Evolutionary conservation across 2,113 vertebrate genomes (phyloP), one percentile per base, ranked within the genome.

Genomic region (Misgurnus mizolepis): DNA sequence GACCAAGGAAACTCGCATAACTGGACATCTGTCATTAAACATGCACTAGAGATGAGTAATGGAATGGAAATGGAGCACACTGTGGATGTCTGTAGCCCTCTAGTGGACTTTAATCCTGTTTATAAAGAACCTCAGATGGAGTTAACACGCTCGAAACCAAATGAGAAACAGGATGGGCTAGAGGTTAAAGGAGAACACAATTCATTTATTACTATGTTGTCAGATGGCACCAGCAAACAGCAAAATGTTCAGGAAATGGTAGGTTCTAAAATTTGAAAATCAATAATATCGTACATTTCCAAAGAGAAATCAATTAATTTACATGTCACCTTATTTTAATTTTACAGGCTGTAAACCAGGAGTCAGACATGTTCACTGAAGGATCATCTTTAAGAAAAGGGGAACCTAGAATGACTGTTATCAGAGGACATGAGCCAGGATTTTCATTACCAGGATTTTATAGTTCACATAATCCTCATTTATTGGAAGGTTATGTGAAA

Each of bases 11-110:
- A 14, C 58, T 62, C 60, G 22, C 62, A 22, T 12, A 64, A 34
- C 9, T 83, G 82, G 78, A 83, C 78, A 41, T 53, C 78, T 61
- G 77, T 76, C 10, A 80, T 80, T 45, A 69, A 80, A 71, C 58
- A 80, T 62, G 9, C 82, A 66, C 47, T 79, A 67, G 72, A 80
- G 45, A 80, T 62, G 67, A 67, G 67, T 53, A 67, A 80, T 9
- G 61, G 67, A 47, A 65, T 72, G 78, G 78, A 77, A 77, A 53
- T 76, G 66, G 72, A 39, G 40, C 71, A 60, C n/a, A 22, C 67
- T 11, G n/a, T 45, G 39, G 15, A 78, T 70, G 15, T 60, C 40
- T n/a, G 43, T 65, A 14, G 27, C 60, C 50, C 65, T 4, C 14
- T 53, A 55, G 15, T 69, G 11, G 71, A 15, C 60, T 75, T 39